These are phyloP conservation scores for Esox masquinongy DNA, from an alignment of 2,797 vertebrate genomes.

Conservation along the genomic window DNA sequence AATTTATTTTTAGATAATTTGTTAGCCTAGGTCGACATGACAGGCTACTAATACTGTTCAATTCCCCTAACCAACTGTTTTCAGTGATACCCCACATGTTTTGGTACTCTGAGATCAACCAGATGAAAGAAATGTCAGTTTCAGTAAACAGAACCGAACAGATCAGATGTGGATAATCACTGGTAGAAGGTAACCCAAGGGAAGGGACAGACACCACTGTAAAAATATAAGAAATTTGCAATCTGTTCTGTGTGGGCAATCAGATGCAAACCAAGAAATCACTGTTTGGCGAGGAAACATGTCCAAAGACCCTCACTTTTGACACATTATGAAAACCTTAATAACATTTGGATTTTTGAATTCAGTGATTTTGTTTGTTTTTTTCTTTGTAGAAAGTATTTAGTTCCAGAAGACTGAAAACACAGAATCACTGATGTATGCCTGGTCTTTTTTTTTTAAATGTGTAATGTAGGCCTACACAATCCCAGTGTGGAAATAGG, in stretches of 20 bases:
- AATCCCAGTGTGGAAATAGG: not conserved
- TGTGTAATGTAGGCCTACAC: not conserved
- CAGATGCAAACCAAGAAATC: not conserved
- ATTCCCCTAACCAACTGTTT: not conserved
- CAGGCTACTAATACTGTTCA: not conserved
- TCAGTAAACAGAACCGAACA: not conserved
- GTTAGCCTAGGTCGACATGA: not conserved
- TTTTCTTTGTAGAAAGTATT: not conserved
- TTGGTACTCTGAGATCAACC: not conserved
- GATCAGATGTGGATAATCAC: not conserved
- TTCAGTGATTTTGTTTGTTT: not conserved
- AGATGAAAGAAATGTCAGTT: not conserved
- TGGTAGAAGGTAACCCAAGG: not conserved
- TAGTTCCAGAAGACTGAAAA: not conserved
- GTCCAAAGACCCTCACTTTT: not conserved
- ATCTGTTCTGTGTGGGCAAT: not conserved
- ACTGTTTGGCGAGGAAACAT: not conserved
- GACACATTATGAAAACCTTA: not conserved
- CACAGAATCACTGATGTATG: not conserved
- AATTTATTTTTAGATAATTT: not conserved
- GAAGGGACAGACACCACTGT: not conserved
- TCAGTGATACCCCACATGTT: not conserved
- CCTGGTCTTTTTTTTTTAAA: not conserved
- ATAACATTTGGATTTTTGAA: not conserved
- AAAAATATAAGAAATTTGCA: not conserved